A percentile compares a stretch with the other conserved stretches of the same genome.
phyloP scores from a whole-genome alignment of 1,140 invertebrate species.

The Drosophila pandora region DNA sequence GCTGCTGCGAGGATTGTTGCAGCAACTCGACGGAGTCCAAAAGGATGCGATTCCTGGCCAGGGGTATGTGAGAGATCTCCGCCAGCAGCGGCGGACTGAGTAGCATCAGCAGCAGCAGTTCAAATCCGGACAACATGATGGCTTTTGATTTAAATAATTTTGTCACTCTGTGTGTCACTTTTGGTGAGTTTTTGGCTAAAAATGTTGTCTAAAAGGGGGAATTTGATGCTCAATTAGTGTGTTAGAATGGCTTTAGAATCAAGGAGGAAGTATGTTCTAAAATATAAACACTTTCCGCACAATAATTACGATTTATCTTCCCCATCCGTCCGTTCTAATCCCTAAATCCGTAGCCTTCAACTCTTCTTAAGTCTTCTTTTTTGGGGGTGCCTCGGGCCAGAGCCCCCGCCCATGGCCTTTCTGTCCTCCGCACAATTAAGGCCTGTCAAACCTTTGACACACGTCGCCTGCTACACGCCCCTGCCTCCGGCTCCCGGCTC shows the following conservation, averaged over 20 bases:
- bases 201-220: no score
- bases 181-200: neutral
- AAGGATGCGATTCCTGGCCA: constrained; percentile 58
- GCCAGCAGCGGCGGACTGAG: constrained; percentile 39
- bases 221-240: no score
- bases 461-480: constrained; percentile 48
- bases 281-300: neutral
- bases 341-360: neutral
- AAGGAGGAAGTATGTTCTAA: neutral
- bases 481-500: constrained; percentile 20
- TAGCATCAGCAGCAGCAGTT: constrained; percentile 37
- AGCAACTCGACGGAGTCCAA: constrained; percentile 35
- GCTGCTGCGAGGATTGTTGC: neutral
- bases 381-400: neutral
- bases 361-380: constrained; percentile 7
- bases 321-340: constrained; percentile 11
- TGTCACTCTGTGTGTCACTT: neutral
- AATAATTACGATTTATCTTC: neutral
- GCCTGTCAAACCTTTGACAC: constrained; percentile 82
- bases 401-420: constrained; percentile 1
- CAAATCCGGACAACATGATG: constrained; percentile 39
- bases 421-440: constrained; percentile 64
- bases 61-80: constrained; percentile 57
- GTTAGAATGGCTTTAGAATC: no score
- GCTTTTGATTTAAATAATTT: neutral